Evolutionary conservation across 2,888 invertebrate species (phyloP), one percentile per base, ranked within the genome.

Genomic region (Chrysolina haemoptera): DNA sequence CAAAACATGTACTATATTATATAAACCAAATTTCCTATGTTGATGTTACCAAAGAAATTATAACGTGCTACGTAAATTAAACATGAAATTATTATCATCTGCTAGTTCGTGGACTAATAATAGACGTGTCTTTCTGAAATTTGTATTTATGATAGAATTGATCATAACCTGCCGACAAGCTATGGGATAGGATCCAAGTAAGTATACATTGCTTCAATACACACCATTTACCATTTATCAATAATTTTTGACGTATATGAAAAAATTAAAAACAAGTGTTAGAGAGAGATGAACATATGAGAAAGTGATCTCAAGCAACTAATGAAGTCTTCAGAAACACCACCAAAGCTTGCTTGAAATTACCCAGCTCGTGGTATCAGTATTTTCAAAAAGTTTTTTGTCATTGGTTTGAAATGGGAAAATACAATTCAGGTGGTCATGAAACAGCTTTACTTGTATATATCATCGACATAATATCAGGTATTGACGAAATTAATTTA

Each of bases 1-100:
- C 76, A 68, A 70, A 77, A 76, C 73, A 74, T 76, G 74, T 65
- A 75, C 76, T 73, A 62, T 77, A 79, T 81, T 82, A 81, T 76
- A 77, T 80, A 81, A 82, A 82, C 81, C 79, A 79, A 79, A 80
- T 82, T 80, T 81, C 82, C 82, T 74, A 76, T 82, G 82, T 82
- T 82, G 81, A 82, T 81, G 71, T 80, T 82, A 78, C 27, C 71
- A 66, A 76, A 73, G 71, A 73, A 79, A 73, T 81, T 80, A 82
- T 82, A 80, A 80, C 69, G 78, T 82, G 81, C 79, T 79, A 83
- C 76, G 82, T 82, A 81, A 77, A 79, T 79, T 69, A 75, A 78
- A 77, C 79, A 76, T 76, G 18, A 72, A 73, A 77, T 74, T 79
- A 74, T 69, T 74, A 76, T 78, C 75, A 76, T 77, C 72, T 76